Conservation (phyloP, 2,113 vertebrate genomes). For the Rhea pennata region DNA sequence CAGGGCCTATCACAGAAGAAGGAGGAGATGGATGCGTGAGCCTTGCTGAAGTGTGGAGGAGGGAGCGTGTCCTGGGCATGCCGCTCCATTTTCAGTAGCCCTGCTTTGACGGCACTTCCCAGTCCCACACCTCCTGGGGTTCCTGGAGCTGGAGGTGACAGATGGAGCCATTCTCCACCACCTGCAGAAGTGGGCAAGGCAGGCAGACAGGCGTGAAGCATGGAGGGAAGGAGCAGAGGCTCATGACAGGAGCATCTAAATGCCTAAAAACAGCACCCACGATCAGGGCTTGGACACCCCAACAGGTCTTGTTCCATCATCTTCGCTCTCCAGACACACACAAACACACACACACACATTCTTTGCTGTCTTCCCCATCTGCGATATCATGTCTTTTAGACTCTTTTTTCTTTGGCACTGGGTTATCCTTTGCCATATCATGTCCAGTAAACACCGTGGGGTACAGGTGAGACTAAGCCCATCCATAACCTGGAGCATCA, state of each 20-base stretch:
- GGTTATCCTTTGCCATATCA: not conserved
- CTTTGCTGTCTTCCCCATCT: rapidly evolving
- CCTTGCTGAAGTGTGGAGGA: not conserved
- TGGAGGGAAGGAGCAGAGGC: not conserved
- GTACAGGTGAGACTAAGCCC: not conserved
- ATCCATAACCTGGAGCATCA: not conserved
- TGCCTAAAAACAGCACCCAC: too few relatives aligned
- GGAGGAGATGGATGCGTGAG: conserved; percentile 56
- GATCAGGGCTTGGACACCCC: not conserved
- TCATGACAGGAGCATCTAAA: not conserved
- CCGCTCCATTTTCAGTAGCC: not conserved
- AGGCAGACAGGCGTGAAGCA: not conserved
- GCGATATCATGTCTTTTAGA: not conserved
- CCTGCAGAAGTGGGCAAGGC: rapidly evolving
- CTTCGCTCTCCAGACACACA: not conserved
- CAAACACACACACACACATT: rapidly evolving
- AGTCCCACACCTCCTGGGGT: rapidly evolving
- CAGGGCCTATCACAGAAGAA: conserved; percentile 47
- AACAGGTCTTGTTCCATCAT: rapidly evolving
- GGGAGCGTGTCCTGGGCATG: not conserved
- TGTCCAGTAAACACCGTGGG: rapidly evolving
- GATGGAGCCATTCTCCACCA: not conserved
- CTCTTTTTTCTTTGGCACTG: not conserved
- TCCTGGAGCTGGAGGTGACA: rapidly evolving
- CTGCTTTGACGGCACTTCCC: rapidly evolving